Conservation (phyloP, 1,140 invertebrate species). For the Yoshiicerus persimilis region DNA sequence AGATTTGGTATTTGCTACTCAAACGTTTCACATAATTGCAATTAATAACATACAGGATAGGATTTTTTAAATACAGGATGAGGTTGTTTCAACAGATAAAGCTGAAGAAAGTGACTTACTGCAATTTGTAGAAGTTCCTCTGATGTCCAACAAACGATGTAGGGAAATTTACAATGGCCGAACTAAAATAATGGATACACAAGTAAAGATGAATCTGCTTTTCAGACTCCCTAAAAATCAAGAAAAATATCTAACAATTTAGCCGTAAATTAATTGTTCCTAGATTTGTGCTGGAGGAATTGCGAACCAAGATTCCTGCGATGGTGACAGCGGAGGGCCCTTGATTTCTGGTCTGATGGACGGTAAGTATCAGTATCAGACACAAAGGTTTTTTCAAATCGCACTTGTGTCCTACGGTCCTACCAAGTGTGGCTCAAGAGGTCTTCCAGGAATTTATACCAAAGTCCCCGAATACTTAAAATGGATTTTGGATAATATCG, state of each 20-base stretch:
- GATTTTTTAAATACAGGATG: neutral
- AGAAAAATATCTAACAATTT: neutral
- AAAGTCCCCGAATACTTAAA: conserved; percentile 35
- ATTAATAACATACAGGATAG: neutral
- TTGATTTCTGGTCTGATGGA: neutral
- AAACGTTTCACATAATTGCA: neutral
- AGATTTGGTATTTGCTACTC: neutral
- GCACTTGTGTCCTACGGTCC: conserved; percentile 47
- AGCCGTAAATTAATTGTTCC: neutral
- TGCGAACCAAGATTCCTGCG: neutral
- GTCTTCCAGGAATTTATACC: conserved; percentile 49
- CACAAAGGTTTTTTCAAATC: conserved; percentile 31
- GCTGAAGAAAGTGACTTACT: conserved; percentile 6
- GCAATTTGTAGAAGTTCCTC: neutral
- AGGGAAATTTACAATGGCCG: neutral
- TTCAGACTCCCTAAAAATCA: neutral
- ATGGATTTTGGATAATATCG: conserved; percentile 46
- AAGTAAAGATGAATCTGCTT: neutral
- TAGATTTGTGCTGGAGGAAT: conserved; percentile 16
- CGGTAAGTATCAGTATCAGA: neutral
- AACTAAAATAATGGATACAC: neutral
- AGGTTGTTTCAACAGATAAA: neutral
- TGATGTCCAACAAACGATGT: neutral
- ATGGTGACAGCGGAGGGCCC: conserved; percentile 31
- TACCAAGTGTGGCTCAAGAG: conserved; percentile 39